Percentiles rank a stretch among this genome's conserved stretches.
phyloP scores from a whole-genome alignment of 1,140 invertebrate species.

The Ruditapes philippinarum region DNA sequence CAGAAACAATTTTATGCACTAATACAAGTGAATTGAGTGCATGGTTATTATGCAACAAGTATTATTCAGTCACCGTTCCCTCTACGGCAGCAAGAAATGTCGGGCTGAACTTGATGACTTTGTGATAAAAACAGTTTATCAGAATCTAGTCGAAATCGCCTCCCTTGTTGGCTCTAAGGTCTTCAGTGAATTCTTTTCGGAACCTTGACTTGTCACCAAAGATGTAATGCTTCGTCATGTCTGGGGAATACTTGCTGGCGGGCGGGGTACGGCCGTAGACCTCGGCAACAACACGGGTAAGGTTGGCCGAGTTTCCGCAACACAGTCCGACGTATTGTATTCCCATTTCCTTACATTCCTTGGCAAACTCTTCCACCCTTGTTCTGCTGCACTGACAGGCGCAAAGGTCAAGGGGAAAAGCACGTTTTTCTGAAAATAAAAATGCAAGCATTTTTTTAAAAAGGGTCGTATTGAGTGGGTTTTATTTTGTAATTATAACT shows the following conservation, averaged over 20 bases:
- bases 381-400: conserved; percentile 67
- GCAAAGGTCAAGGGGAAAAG: conserved; percentile 77
- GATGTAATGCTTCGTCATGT: not conserved
- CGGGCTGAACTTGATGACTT: no score
- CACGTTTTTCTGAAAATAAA: conserved; percentile 64
- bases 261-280: conserved; percentile 74
- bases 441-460: not conserved
- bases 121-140: no score
- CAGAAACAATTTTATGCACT: no score
- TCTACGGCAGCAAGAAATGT: no score
- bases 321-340: conserved; percentile 82
- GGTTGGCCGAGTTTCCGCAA: conserved; percentile 79
- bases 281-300: conserved; percentile 76
- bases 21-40: no score
- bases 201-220: conserved; percentile 22
- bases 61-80: no score
- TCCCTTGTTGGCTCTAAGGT: not conserved
- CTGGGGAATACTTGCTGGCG: conserved; percentile 66
- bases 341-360: conserved; percentile 74
- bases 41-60: no score
- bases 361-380: conserved; percentile 73
- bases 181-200: not conserved
- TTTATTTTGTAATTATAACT: no score
- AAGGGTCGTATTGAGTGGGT: not conserved
- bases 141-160: not conserved